Conservation (phyloP, 2,113 vertebrate species). For the Cariama cristata region DNA sequence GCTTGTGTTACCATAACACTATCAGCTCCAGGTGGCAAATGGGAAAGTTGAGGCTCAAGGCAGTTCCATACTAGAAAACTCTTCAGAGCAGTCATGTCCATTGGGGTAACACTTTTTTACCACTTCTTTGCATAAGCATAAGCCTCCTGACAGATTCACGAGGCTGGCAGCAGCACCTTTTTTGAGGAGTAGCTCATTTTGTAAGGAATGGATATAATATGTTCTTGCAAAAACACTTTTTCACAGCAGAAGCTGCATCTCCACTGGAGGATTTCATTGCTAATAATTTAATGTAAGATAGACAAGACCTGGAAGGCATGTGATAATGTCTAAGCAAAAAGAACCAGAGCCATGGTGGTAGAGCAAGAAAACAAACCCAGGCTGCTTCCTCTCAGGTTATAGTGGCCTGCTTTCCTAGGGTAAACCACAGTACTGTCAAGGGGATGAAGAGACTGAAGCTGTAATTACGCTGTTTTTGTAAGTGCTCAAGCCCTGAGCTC, state of each 20-base stretch:
- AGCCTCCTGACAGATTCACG: background rate
- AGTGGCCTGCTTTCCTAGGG: background rate
- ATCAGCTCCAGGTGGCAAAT: background rate
- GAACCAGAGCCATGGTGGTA: background rate
- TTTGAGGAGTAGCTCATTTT: background rate
- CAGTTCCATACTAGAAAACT: background rate
- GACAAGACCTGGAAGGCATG: conserved; percentile 26
- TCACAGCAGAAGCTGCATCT: background rate
- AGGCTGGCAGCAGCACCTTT: background rate
- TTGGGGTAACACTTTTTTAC: background rate
- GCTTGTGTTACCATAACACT: background rate
- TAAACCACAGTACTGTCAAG: background rate
- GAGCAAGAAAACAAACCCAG: background rate
- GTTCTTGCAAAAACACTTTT: conserved; percentile 2
- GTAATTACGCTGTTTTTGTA: background rate
- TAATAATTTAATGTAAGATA: background rate
- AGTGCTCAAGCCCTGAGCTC: background rate
- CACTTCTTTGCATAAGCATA: background rate
- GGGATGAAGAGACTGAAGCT: background rate
- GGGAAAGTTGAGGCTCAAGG: background rate
- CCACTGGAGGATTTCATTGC: conserved; percentile 13
- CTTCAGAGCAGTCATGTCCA: background rate
- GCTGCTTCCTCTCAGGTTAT: background rate
- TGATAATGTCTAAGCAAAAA: background rate
- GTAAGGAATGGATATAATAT: background rate